Evolutionary conservation across 2,113 vertebrate genomes (phyloP), one percentile per base, ranked within the genome.

Genomic region (Sinosuthora webbiana): DNA sequence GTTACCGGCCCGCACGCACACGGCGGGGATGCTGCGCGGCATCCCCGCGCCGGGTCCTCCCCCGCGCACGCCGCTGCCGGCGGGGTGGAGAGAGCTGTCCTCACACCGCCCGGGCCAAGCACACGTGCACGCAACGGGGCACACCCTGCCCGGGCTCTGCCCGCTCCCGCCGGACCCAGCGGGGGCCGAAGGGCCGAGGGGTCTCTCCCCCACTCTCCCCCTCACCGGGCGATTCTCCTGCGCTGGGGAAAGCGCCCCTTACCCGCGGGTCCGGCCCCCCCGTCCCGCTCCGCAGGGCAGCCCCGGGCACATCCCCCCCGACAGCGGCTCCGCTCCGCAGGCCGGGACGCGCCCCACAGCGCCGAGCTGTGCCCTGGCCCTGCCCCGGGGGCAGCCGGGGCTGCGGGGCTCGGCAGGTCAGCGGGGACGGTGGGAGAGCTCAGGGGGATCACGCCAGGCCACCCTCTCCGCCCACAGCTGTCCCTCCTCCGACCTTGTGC

Each of bases 121-220:
- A 15, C 79, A 31, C n/a, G 3, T 12, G 11, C 1, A 21, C 55
- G 3, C 3, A 3, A 6, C 2, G 21, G 41, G 52, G 39, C 39
- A 39, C 31, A 5, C 17, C 37, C 33, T 7, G 47, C 27, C 52
- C 15, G 19, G 33, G 74, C 50, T 33, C 20, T 77, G 68, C 64
- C 41, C 53, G 6, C 60, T 57, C 37, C 53, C 11, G 7, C 24
- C 13, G 16, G 31, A 39, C 31, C 27, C 69, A 28, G 0, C 3
- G 14, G 16, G 11, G 59, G 3, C 39, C 39, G 1, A 3, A 31
- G 13, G 18, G 24, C 39, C 39, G 1, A 3, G 35, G 13, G 18
- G 24, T 4, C 5, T 70, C 20, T 17, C 4, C 13, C 33, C 22
- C 31, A 2, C 52, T 8, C 31, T 24, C 9, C 37, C 30, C 41